Evolutionary conservation across 1,140 invertebrate species (phyloP).

Genomic region (Camponotus vicinus): DNA sequence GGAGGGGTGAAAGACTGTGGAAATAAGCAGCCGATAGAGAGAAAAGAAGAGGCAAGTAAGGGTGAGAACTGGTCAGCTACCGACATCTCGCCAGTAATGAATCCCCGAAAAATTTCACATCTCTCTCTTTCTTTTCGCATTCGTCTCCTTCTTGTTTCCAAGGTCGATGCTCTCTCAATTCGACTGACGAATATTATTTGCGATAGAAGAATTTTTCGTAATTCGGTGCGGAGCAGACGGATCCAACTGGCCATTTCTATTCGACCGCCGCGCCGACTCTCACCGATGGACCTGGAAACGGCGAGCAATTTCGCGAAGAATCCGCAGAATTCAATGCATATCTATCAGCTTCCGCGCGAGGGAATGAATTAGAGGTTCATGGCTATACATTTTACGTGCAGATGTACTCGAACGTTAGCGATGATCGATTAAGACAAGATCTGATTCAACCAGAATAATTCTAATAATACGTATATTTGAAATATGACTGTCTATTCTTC

Average conservation of each 20-base stretch:
- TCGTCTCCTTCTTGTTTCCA: background rate
- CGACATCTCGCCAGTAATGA: conserved; percentile 66
- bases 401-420: conserved; percentile 3
- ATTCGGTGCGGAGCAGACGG: conserved; percentile 57
- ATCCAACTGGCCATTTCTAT: conserved; percentile 76
- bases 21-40: conserved; percentile 10
- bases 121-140: background rate
- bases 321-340: conserved; percentile 80
- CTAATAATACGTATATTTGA: background rate
- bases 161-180: background rate
- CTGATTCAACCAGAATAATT: background rate
- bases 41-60: conserved; percentile 23
- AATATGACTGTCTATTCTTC: too few relatives aligned
- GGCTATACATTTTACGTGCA: conserved; percentile 28
- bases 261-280: conserved; percentile 58
- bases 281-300: conserved; percentile 32
- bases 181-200: conserved; percentile 78
- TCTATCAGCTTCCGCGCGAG: conserved; percentile 65
- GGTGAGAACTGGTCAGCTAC: conserved; percentile 37
- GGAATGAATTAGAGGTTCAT: conserved; percentile 78
- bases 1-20: background rate
- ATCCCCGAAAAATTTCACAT: conserved; percentile 70
- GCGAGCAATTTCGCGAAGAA: conserved; percentile 78
- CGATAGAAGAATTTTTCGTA: conserved; percentile 79
- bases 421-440: conserved; percentile 31